A percentile compares a stretch with the other conserved stretches of the same genome.
Evolutionary conservation across 2,888 invertebrate genomes (phyloP).

Genomic region (Heliconius erato): DNA sequence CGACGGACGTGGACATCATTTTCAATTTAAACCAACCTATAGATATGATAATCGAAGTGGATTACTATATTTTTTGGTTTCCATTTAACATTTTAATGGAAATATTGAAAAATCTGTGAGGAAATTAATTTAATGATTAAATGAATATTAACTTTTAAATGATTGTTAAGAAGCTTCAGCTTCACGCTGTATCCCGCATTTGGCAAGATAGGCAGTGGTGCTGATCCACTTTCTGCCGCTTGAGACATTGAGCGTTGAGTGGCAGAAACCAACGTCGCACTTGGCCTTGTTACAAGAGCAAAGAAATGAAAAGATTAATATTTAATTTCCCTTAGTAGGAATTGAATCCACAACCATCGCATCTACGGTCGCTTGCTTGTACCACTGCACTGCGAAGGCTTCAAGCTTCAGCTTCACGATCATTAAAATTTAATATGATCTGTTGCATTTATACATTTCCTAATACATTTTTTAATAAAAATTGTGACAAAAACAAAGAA

Average conservation of each 20-base stretch:
- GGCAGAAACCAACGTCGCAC: too few relatives aligned
- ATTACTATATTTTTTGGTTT: slow-evolving; percentile 64
- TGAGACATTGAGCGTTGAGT: too few relatives aligned
- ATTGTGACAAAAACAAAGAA: neutral
- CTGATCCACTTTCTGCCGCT: too few relatives aligned
- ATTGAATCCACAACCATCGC: too few relatives aligned
- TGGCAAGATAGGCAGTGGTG: too few relatives aligned
- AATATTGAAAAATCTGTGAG: neutral
- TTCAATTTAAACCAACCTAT: slow-evolving; percentile 69
- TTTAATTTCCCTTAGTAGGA: too few relatives aligned
- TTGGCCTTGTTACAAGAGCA: too few relatives aligned
- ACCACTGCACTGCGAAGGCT: too few relatives aligned
- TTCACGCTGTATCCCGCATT: neutral
- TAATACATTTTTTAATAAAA: neutral
- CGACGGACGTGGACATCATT: slow-evolving; percentile 61
- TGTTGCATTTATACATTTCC: neutral
- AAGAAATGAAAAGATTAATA: too few relatives aligned
- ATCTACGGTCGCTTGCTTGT: too few relatives aligned
- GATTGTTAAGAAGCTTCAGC: neutral
- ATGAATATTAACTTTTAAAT: neutral
- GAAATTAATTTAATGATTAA: neutral
- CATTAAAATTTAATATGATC: too few relatives aligned
- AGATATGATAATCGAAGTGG: slow-evolving; percentile 73
- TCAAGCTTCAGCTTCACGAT: too few relatives aligned
- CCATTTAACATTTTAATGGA: slow-evolving; percentile 55